Percentiles rank a stretch among this genome's conserved stretches.
Evolutionary conservation across 1,140 invertebrate genomes (phyloP).

Genomic region (Drosophila nigromelanica): DNA sequence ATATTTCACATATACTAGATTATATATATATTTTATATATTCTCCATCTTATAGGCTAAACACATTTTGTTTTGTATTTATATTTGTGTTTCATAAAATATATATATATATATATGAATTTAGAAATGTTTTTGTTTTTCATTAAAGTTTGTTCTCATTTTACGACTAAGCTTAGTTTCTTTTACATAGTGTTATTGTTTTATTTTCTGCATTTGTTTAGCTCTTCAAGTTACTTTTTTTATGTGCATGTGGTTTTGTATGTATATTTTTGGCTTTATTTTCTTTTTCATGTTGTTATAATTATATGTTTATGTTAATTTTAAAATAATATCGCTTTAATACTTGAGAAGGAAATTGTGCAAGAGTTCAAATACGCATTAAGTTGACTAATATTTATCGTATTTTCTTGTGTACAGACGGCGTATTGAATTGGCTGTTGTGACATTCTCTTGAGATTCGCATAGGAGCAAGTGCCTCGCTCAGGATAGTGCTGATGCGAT

Average conservation of each 20-base stretch:
- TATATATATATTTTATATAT: constrained; percentile 49
- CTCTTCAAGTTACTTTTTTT: constrained; percentile 21
- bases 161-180: constrained; percentile 68
- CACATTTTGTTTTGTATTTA: constrained; percentile 64
- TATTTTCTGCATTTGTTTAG: constrained; percentile 43
- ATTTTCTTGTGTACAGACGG: constrained; percentile 49
- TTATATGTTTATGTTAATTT: constrained; percentile 68
- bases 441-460: constrained; percentile 75
- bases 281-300: constrained; percentile 32
- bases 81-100: constrained; percentile 72
- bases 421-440: constrained; percentile 60
- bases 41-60: constrained; percentile 65
- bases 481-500: constrained; percentile 38
- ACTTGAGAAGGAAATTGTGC: constrained; percentile 82
- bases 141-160: constrained; percentile 40
- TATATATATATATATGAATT: constrained; percentile 44
- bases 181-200: constrained; percentile 56
- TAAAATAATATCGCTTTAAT: constrained; percentile 82
- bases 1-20: constrained; percentile 34
- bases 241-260: constrained; percentile 22
- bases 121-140: constrained; percentile 54
- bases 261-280: constrained; percentile 70
- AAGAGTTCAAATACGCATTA: constrained; percentile 65
- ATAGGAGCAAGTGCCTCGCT: constrained; percentile 62
- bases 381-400: constrained; percentile 39